Base-by-base conservation (phyloP, 2,113 vertebrate genomes). In the Psilopsiagon aymara region DNA sequence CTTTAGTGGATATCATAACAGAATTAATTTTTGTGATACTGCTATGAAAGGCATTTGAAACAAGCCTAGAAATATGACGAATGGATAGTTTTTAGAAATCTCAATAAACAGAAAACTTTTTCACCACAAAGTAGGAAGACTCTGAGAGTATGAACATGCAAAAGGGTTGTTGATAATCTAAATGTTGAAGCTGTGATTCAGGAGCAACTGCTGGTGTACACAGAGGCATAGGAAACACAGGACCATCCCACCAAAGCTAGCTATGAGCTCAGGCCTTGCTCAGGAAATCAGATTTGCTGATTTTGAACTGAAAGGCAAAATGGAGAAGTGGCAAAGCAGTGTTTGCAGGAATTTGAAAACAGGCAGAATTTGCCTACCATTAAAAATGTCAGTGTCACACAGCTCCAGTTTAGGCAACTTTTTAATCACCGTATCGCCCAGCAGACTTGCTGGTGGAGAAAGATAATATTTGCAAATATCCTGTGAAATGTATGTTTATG, bases 91-190 rank as follows among this genome's bases (percentile, higher is more conserved):
- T 79, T 66, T 28, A 71, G 52, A 67, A 76, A 49, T 53, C 7
- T 11, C 29, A 37, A 20, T 10, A 47, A 81, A 31, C 11, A 4
- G 35, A 35, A 35, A 67, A 10, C 13, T 37, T 8, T 87, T 91
- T 91, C 41, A 52, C 35, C 19, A 39, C 7, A 9, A 51, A 35
- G 71, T 29, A 68, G 29, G 31, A 43, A 71, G 55, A 47, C 18
- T 10, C 47, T 71, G 47, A 69, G 24, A 51, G 12, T 6, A 55
- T 7, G 7, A 68, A 7, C 17, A 15, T 0, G 0, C 10, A 62
- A 82, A 53, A 82, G 24, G 10, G 18, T 81, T 25, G 28, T 43
- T 57, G 31, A 29, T 27, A 51, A 83, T 10, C 9, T 17, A 62
- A 44, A 68, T 1, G 1, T 25, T 23, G 17, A 80, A 67, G 24